A percentile compares a stretch with the other conserved stretches of the same genome.
Evolutionary conservation across 2,888 invertebrate species (phyloP).

Genomic region (Pollenia labialis): DNA sequence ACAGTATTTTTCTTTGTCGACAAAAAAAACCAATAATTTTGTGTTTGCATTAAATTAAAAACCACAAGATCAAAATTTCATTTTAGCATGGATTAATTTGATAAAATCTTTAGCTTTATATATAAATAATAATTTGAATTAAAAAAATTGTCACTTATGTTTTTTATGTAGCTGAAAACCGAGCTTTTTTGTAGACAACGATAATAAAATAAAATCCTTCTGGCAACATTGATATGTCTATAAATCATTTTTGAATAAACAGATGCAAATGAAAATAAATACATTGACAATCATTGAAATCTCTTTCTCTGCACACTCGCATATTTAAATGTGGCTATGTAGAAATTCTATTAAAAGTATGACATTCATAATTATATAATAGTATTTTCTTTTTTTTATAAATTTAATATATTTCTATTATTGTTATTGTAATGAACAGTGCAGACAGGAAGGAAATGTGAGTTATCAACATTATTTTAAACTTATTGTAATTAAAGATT

Average conservation of each 20-base stretch:
- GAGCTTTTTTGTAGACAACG: no score
- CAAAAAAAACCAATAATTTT: no score
- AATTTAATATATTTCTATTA: constrained; percentile 4
- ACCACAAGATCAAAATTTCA: no score
- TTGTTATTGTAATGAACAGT: constrained; percentile 26
- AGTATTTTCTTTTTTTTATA: not conserved
- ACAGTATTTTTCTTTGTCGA: no score
- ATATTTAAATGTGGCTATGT: not conserved
- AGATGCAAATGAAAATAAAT: not conserved
- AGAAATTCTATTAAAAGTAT: constrained; percentile 11
- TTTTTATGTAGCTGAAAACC: no score
- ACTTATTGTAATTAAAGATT: constrained; percentile 15
- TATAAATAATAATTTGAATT: no score
- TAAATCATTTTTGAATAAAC: constrained; percentile 14
- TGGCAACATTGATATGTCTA: not conserved
- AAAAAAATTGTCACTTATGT: no score
- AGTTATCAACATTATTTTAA: constrained; percentile 46
- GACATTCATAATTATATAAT: constrained; percentile 33
- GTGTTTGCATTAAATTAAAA: no score
- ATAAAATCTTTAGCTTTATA: no score
- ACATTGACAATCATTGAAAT: not conserved
- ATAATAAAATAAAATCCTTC: no score
- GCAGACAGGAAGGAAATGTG: constrained; percentile 51
- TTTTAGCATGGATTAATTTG: no score
- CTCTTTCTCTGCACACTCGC: not conserved